phyloP scores from a whole-genome alignment of 2,888 invertebrate species.

The Ennomos erosarius region DNA sequence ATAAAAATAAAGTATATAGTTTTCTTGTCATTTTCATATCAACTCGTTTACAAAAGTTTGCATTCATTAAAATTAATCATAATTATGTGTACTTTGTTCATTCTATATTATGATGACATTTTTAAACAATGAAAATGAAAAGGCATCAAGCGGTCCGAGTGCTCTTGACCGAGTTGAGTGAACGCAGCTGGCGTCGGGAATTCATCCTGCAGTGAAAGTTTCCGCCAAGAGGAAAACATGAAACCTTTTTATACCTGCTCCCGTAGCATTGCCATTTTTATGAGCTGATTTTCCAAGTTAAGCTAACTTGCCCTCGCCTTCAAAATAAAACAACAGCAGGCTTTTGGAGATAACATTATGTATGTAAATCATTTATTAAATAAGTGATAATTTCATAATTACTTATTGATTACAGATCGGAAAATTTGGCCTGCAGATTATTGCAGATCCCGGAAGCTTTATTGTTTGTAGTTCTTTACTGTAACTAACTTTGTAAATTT shows the following conservation, averaged over 20 bases:
- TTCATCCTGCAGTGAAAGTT: conserved; percentile 46
- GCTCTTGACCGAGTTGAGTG: conserved; percentile 57
- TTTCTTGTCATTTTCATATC: neutral
- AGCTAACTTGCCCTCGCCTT: no score
- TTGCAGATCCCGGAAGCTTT: no score
- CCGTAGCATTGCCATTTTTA: neutral
- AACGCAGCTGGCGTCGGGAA: conserved; percentile 44
- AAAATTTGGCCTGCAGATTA: no score
- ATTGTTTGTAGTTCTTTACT: no score
- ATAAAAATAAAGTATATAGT: neutral
- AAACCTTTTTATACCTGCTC: conserved; percentile 26
- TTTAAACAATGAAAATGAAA: conserved; percentile 60
- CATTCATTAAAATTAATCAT: conserved; percentile 19
- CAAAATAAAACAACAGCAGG: no score
- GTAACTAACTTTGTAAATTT: no score
- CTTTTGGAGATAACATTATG: no score
- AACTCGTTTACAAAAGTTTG: neutral
- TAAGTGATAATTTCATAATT: no score
- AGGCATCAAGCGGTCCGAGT: conserved; percentile 51
- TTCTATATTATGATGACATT: conserved; percentile 38
- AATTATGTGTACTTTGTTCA: conserved; percentile 10
- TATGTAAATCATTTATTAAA: no score
- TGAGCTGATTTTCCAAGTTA: no score
- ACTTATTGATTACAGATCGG: no score
- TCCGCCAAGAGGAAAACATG: conserved; percentile 39